Evolutionary conservation across 2,797 vertebrate genomes (phyloP).

Genomic region (Loris lydekkerianus): DNA sequence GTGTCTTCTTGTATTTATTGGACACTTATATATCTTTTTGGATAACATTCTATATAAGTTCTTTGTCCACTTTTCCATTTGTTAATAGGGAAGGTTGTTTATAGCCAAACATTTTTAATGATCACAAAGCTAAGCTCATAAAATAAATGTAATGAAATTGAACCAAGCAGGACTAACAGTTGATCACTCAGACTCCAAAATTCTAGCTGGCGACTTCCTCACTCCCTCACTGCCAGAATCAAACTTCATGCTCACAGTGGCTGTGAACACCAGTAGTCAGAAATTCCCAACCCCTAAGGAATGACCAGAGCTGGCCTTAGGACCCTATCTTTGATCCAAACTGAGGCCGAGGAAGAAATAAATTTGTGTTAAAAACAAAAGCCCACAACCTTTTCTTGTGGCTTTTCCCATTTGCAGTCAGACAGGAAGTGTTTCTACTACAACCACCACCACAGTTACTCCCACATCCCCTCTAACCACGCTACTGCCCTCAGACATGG

Average conservation of each 20-base stretch:
- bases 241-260: not conserved
- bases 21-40: not conserved
- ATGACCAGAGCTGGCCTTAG: not conserved
- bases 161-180: not conserved
- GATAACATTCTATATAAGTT: not conserved
- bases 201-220: not conserved
- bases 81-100: not conserved
- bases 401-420: not conserved
- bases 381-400: not conserved
- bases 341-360: not conserved
- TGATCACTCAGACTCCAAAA: not conserved
- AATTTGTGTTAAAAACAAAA: not conserved
- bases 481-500: rapidly evolving
- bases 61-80: conserved; percentile 35
- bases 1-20: not conserved
- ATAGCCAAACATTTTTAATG: conserved; percentile 16
- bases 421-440: not conserved
- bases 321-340: not conserved
- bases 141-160: conserved; percentile 1
- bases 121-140: not conserved
- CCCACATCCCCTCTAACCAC: not conserved
- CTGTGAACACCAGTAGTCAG: not conserved
- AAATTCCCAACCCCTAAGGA: not conserved
- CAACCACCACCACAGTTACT: no score
- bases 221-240: not conserved